A percentile compares a stretch with the other conserved stretches of the same genome.
These are phyloP conservation scores for Tympanoctomys barrerae DNA, from an alignment of 2,797 vertebrate genomes.

Conservation along the genomic window DNA sequence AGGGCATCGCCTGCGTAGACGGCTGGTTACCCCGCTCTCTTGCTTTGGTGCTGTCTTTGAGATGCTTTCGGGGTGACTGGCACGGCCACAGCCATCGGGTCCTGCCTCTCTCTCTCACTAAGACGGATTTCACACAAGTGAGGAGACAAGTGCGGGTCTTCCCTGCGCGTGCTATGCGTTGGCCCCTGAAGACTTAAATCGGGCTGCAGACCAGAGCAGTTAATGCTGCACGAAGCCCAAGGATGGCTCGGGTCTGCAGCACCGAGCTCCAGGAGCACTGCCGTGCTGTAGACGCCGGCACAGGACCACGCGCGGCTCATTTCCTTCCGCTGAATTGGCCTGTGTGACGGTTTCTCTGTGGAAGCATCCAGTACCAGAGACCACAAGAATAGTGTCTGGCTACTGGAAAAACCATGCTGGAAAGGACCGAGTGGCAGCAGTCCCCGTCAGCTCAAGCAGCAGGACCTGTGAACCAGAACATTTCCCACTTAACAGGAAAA, in stretches of 20 bases:
- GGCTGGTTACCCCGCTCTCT: slow-evolving; percentile 43
- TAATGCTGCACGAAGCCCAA: background rate
- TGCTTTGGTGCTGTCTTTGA: slow-evolving; percentile 17
- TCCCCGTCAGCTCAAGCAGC: background rate
- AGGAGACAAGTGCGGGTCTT: accelerated
- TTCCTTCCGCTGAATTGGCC: accelerated
- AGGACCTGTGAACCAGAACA: accelerated
- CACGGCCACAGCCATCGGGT: accelerated
- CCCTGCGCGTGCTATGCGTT: accelerated
- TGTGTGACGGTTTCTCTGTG: background rate
- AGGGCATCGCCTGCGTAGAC: slow-evolving; percentile 9
- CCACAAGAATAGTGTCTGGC: background rate
- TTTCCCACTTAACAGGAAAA: background rate
- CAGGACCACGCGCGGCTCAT: accelerated
- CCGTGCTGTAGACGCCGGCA: accelerated
- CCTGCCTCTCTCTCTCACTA: accelerated
- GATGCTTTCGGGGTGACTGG: background rate
- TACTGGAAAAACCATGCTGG: background rate
- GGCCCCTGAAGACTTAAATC: background rate
- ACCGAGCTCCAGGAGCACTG: accelerated
- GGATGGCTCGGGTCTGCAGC: background rate
- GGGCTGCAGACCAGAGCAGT: accelerated
- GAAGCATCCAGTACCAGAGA: background rate
- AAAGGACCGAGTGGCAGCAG: accelerated
- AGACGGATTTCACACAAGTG: accelerated